Evolutionary conservation across 2,797 vertebrate genomes (phyloP).

Genomic region (Lutjanus campechanus): DNA sequence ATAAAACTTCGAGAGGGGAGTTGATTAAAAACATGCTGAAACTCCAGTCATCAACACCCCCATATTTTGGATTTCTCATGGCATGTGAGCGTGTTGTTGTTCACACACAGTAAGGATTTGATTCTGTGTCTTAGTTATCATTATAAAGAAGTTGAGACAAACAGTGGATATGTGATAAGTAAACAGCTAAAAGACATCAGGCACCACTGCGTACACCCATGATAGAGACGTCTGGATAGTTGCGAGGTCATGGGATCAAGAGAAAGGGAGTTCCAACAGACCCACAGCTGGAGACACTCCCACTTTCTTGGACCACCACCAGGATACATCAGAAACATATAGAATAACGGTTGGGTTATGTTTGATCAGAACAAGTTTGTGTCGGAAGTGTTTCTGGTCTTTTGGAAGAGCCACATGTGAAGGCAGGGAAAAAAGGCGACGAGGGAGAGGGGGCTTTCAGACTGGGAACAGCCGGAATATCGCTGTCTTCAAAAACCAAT

Average conservation of each 20-base stretch:
- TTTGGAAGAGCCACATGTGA: not conserved
- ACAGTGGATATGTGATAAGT: conserved; percentile 1
- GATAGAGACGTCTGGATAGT: conserved; percentile 2
- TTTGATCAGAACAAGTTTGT: not conserved
- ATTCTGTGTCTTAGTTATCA: not conserved
- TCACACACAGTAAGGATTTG: not conserved
- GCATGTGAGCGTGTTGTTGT: conserved; percentile 4
- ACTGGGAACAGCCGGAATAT: too few relatives aligned
- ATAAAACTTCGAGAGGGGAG: conserved; percentile 25
- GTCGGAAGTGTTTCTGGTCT: not conserved
- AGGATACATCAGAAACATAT: not conserved
- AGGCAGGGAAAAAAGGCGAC: not conserved
- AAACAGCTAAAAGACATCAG: not conserved
- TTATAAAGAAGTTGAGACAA: not conserved
- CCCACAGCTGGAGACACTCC: not conserved
- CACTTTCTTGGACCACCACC: not conserved
- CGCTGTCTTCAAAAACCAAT: too few relatives aligned
- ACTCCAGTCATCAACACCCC: conserved; percentile 4
- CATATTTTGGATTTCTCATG: conserved; percentile 16
- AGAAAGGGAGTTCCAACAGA: not conserved
- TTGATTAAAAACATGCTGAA: conserved; percentile 46
- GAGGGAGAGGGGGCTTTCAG: not conserved
- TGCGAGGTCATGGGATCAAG: not conserved
- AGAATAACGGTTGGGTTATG: not conserved
- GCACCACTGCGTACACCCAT: not conserved